Evolutionary conservation across 2,888 invertebrate species (phyloP), one percentile per base, ranked within the genome.

Genomic region (Lottia scabra): DNA sequence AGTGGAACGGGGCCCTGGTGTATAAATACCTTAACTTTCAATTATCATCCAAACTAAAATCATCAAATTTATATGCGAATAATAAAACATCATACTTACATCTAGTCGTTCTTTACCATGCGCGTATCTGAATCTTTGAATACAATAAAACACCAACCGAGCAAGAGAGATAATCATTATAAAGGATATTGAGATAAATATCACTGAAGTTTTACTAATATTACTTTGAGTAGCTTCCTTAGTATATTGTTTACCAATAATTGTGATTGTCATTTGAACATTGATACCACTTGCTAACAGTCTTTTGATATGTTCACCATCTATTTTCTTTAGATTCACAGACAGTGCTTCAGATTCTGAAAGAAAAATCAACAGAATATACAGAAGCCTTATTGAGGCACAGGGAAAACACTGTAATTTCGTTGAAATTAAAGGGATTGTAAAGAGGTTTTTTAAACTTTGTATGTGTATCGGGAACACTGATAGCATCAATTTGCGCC

Each of bases 81-180:
- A 1, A n/a, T 44, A 27, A n/a, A 38, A 65, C 45, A 27, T 30
- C 3, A 64, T 70, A 89, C 91, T 90, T 85, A 96, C 96, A 88
- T 96, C 96, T 80, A 98, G 93, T 87, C 96, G 92, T 89, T 98
- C 97, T 91, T 97, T 98, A 74, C 97, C 96, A 90, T 97, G 96
- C 76, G 97, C 94, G 88, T 97, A 97, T 75, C 97, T 92, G 91
- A 97, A 97, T 81, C 97, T 92, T 91, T 98, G 97, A 69, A 98
- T 95, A 90, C 98, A 98, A 91, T 98, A 98, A 91, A 97, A 97
- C 75, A 97, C 94, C 63, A 98, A 93, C 97, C 97, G 98, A 27
- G 97, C 96, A 83, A 97, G 91, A 1, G 96, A 96, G 80, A 97
- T 96, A 83, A 97, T 94, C 96, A 97, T 96, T 82, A 97, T 96